Conservation (phyloP, 2,888 invertebrate genomes). For the Eupithecia subumbrata region DNA sequence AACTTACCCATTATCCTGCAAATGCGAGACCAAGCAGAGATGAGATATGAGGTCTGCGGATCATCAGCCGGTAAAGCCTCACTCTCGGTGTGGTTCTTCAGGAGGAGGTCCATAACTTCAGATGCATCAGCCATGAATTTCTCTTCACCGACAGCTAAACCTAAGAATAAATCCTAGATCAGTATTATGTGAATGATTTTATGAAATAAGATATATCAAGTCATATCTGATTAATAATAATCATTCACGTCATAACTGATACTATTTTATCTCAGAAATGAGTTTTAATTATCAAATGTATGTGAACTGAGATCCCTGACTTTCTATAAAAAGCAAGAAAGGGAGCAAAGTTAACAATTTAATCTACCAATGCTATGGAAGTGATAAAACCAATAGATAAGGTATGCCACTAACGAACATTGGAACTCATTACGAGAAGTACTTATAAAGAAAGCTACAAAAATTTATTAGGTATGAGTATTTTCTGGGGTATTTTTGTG, state of each 20-base stretch:
- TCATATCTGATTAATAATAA: background rate
- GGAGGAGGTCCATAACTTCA: conserved; percentile 97
- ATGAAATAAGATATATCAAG: background rate
- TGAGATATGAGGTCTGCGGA: conserved; percentile 98
- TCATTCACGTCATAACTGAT: background rate
- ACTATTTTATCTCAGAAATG: background rate
- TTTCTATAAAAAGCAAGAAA: conserved; percentile 18
- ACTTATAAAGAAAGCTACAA: background rate
- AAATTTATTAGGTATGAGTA: background rate
- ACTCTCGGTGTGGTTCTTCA: conserved; percentile 94
- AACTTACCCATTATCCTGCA: conserved; percentile 92
- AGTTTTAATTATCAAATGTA: conserved; percentile 18
- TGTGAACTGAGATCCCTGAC: conserved; percentile 36
- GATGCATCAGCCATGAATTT: conserved; percentile 96
- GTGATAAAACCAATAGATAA: conserved; percentile 31
- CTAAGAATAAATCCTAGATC: conserved; percentile 51
- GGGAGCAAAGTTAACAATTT: conserved; percentile 31
- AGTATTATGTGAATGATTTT: background rate
- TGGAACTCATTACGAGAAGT: conserved; percentile 14
- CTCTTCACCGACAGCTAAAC: conserved; percentile 90
- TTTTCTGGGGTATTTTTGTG: background rate
- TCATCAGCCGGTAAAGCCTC: conserved; percentile 96
- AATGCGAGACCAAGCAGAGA: conserved; percentile 99
- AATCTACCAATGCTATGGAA: conserved; percentile 35
- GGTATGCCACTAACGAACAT: conserved; percentile 36